Percentiles rank a stretch among this genome's conserved stretches.
These are phyloP conservation scores for Schizopygopsis pylzovi DNA, from an alignment of 2,797 vertebrate genomes.

Conservation along the genomic window DNA sequence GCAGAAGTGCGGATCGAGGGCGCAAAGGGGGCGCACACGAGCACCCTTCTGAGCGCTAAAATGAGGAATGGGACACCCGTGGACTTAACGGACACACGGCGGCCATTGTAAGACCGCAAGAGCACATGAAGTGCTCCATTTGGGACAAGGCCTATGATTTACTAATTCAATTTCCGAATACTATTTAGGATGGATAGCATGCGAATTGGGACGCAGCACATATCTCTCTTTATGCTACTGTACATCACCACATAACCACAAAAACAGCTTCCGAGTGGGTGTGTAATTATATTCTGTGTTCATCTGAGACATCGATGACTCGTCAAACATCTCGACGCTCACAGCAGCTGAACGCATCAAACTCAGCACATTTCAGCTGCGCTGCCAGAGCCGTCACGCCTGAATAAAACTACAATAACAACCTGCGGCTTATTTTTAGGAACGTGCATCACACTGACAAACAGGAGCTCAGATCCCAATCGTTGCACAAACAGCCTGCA, in stretches of 20 bases:
- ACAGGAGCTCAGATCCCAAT: slow-evolving; percentile 31
- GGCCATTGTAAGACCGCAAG: no score
- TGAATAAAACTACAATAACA: slow-evolving; percentile 62
- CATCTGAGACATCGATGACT: slow-evolving; percentile 22
- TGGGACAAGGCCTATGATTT: no score
- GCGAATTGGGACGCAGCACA: no score
- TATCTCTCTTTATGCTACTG: neutral
- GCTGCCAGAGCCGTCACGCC: neutral
- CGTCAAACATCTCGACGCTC: neutral
- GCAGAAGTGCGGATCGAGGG: no score
- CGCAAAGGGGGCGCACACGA: no score
- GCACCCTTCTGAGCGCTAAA: no score
- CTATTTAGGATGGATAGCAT: no score
- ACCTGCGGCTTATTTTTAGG: slow-evolving; percentile 65
- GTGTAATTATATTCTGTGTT: neutral
- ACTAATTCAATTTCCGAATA: no score
- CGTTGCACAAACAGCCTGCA: slow-evolving; percentile 71
- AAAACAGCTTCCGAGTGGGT: neutral
- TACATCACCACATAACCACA: neutral
- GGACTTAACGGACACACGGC: no score
- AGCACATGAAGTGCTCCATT: no score
- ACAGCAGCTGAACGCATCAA: neutral
- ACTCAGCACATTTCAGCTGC: slow-evolving; percentile 22
- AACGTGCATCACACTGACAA: slow-evolving; percentile 47
- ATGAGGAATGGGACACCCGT: no score